Conservation (phyloP, 2,797 vertebrate genomes). For the Danionella dracula region DNA sequence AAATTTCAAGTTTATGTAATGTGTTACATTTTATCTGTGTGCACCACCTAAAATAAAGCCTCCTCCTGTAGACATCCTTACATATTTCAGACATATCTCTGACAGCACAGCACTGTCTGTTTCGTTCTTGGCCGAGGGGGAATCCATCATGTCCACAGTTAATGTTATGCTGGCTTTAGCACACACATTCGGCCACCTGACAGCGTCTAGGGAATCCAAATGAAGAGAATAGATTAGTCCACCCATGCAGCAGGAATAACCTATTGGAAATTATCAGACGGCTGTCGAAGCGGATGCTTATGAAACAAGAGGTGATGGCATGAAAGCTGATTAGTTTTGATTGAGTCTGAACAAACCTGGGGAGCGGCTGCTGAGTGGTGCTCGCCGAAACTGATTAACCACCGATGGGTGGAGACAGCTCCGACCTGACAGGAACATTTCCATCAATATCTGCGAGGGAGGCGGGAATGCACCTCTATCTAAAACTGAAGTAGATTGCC, state of each 20-base stretch:
- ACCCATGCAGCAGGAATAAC: constrained; percentile 7
- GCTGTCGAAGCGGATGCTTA: constrained; percentile 6
- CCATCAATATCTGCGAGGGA: neutral
- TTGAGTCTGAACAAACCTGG: constrained; percentile 15
- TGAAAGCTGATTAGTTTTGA: constrained; percentile 27
- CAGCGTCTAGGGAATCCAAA: constrained; percentile 28
- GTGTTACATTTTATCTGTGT: too few species aligned
- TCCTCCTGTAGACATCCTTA: too few species aligned
- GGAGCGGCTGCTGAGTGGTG: constrained; percentile 3
- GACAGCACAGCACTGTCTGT: too few species aligned
- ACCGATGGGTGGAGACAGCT: neutral
- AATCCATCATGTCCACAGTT: too few species aligned
- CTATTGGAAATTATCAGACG: constrained; percentile 11
- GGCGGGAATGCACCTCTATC: neutral
- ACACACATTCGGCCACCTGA: constrained; percentile 8
- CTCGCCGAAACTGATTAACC: constrained; percentile 6
- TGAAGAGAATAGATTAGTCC: constrained; percentile 23
- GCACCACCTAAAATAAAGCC: too few species aligned
- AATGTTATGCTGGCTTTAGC: too few species aligned
- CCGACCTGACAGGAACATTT: neutral
- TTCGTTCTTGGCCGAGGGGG: too few species aligned
- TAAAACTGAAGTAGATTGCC: too few species aligned
- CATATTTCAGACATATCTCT: too few species aligned
- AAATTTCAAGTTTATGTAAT: too few species aligned
- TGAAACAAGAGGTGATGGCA: neutral